These are phyloP conservation scores for Urosaurus nigricauda DNA, from an alignment of 2,797 vertebrate species.

Conservation along the genomic window DNA sequence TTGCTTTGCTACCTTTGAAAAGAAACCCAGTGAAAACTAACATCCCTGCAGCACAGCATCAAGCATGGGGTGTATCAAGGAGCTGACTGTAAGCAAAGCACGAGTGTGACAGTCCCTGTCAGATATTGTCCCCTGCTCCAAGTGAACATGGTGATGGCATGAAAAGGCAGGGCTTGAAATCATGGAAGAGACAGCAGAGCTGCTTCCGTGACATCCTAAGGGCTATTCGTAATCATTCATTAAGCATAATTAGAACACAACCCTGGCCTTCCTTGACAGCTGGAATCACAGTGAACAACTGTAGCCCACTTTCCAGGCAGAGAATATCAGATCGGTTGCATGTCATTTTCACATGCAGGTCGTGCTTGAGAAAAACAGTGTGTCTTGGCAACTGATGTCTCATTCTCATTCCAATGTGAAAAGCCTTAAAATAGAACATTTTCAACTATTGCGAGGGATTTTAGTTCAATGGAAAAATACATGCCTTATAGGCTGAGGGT, in stretches of 20 bases:
- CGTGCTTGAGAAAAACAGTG: background rate
- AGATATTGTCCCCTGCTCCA: background rate
- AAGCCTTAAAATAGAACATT: background rate
- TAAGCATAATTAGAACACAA: background rate
- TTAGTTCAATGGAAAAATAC: too few species aligned
- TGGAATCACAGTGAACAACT: background rate
- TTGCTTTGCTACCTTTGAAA: too few species aligned
- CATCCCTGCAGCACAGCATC: background rate
- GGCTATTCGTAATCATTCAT: background rate
- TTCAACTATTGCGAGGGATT: background rate
- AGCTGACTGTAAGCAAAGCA: background rate
- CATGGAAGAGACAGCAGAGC: too few species aligned
- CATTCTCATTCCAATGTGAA: conserved; percentile 6
- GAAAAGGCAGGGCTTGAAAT: background rate
- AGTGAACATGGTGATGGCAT: background rate
- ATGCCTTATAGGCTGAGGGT: too few species aligned
- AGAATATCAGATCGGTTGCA: background rate
- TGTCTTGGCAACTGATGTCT: background rate
- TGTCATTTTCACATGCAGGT: background rate
- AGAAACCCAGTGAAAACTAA: too few species aligned
- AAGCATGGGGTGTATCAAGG: background rate
- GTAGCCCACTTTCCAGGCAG: background rate
- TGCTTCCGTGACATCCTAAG: background rate
- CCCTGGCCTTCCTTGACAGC: background rate
- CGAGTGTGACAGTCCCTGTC: background rate